Base-by-base conservation (phyloP, 1,140 invertebrate genomes). In the Cherax quadricarinatus region DNA sequence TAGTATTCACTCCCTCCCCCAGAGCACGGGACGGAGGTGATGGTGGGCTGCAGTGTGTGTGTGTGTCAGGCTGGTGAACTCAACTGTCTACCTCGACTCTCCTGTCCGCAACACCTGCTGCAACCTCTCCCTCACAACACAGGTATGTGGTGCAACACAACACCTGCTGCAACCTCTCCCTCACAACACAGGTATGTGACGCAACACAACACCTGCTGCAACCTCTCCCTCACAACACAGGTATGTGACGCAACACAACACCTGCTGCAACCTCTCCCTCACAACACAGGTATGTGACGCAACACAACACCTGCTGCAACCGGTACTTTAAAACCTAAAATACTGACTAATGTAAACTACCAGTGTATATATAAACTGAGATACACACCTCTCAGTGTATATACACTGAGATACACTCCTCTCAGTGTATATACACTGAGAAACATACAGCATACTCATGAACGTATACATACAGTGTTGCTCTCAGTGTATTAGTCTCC, bases 1-100 rank as follows among this genome's bases (percentile, higher is more conserved):
- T 41, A 41, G 30, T 41, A 41, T 41, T 41, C 30, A 41, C 30
- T 16, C 1, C 18, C 3, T 66, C 18, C 57, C 30, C 6, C 70
- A 90, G 88, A 90, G 49, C 88, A 90, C 88, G 81, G 85, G 81
- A 90, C 88, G 1, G 88, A 90, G 70, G 66, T 90, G 62, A 12
- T 75, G 81, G 18, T 90, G 9, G 88, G 88, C 1, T 90, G 88
- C 53, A 51, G 53, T 7, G 3, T 84, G 81, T 90, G 88, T 83
- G 81, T 84, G n/a, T 90, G 88, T 78, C 88, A 90, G 49, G 88
- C 88, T 18, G 81, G 88, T n/a, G 88, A 90, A 81, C 62, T 90
- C 14, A 78, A 66, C 88, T 90, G 88, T 78, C 41, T 90, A 10
- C 88, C 88, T 2, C 62, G 62, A 5, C 60, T 75, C 51, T 5